phyloP scores from a whole-genome alignment of 2,113 vertebrate genomes.

The Gorsachius goisagi region DNA sequence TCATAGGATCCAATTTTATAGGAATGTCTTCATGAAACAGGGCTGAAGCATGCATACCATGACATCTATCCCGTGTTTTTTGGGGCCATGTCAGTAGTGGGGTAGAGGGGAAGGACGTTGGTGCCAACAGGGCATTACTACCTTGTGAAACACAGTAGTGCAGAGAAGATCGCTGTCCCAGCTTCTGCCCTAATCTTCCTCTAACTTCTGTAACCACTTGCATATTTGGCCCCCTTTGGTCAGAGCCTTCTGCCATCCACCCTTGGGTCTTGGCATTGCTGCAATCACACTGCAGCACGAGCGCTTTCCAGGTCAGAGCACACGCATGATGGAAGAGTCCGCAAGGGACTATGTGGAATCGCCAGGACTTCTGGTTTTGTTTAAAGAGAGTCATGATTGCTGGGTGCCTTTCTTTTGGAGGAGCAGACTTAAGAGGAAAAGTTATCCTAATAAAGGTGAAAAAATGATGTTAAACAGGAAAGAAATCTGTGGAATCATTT shows the following conservation, averaged over 20 bases:
- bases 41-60: rapidly evolving
- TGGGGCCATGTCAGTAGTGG: neutral
- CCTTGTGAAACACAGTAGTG: neutral
- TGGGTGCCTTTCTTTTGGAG: neutral
- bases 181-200: neutral
- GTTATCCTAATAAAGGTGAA: neutral
- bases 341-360: neutral
- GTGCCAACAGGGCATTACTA: neutral
- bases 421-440: neutral
- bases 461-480: neutral
- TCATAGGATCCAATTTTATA: neutral
- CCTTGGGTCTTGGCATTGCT: neutral
- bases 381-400: neutral
- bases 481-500: neutral
- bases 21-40: neutral
- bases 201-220: neutral
- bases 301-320: neutral
- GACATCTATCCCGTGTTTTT: neutral
- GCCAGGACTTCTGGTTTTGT: rapidly evolving
- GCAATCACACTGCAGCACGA: neutral
- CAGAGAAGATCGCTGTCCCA: neutral
- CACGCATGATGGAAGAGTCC: neutral
- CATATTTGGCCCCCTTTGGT: neutral
- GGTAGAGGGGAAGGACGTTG: neutral
- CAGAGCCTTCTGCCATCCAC: neutral